A percentile compares a stretch with the other conserved stretches of the same genome.
These are phyloP conservation scores for Aplysina aerophoba DNA, from an alignment of 37 sponge, comb jelly and placozoan genomes.

Conservation along the genomic window DNA sequence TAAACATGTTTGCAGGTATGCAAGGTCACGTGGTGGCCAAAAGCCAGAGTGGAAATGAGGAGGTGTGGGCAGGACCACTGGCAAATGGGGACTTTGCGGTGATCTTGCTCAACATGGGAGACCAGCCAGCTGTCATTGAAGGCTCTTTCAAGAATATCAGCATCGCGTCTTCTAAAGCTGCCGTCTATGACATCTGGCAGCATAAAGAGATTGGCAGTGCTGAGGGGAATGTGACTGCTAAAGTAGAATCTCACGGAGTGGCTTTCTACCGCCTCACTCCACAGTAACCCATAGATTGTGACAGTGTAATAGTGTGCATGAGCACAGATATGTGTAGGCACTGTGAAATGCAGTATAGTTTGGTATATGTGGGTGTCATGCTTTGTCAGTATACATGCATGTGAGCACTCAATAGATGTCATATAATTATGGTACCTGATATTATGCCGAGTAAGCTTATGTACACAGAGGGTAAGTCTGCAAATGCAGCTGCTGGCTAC, in stretches of 20 bases:
- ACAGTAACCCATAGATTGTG: background rate
- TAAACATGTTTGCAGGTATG: constrained; percentile 23
- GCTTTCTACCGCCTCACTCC: constrained; percentile 64
- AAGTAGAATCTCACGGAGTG: constrained; percentile 72
- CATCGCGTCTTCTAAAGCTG: constrained; percentile 13
- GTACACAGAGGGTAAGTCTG: no score
- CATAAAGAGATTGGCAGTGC: constrained; percentile 59
- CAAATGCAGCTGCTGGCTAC: no score
- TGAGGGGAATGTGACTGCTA: constrained; percentile 43
- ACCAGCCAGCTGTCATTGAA: constrained; percentile 33
- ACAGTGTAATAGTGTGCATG: no score
- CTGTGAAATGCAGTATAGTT: no score
- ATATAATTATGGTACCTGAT: no score
- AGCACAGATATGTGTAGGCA: no score
- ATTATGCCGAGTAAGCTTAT: no score
- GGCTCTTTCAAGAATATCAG: constrained; percentile 50
- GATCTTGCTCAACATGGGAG: constrained; percentile 65
- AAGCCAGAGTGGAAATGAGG: constrained; percentile 27
- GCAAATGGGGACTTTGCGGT: constrained; percentile 45
- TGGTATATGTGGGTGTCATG: no score
- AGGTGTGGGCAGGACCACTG: constrained; percentile 82
- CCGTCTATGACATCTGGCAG: constrained; percentile 78
- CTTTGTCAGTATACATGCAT: no score
- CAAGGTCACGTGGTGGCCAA: constrained; percentile 64
- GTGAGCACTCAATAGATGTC: no score